Base-by-base conservation (phyloP, 23 tunicate species). In the Clavelina lepadiformis region DNA sequence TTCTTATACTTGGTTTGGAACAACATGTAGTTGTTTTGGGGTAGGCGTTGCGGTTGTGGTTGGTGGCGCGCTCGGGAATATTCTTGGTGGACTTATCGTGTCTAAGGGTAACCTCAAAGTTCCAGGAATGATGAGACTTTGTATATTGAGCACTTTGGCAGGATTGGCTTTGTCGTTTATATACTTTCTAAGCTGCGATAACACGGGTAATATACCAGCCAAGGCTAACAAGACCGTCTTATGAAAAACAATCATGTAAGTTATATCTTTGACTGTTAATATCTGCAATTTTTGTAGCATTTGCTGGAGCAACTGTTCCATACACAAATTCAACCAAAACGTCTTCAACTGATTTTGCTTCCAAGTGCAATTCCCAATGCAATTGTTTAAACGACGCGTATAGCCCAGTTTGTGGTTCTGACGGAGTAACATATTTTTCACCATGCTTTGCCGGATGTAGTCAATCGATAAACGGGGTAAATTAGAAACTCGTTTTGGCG, bases 391-490 rank as follows among this genome's bases (percentile, higher is more conserved):
- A 51, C 26, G 70, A 74, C 60, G 46, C 44, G 8, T 80, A 80
- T 32, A 24, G 63, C n/a, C 86, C 86, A 2, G 78, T 80, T 13
- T 80, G 86, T 47, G 86, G 76, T 7, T 65, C 52, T 24, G 51
- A 72, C 33, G 89, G 75, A 26, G 61, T 73, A 19, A 73, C 80
- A 6, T 82, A 72, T 35, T 82, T 72, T 44, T 82, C 89, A 2
- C 71, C 89, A 0, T 82, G 89, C 51, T 66, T 55, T 33, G 89
- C 89, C 13, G 89, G 89, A 38, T 82, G 89, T 61, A 36, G 19
- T 8, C 38, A 60, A 2, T 31, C 45, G 45, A 27, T 61, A 27
- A 71, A 70, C 32, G 86, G 47, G 55, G 74, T 73, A 51, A 50
- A 24, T 32, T 47, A 45, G 25, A 22, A 8, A 22, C 23, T 22